Evolutionary conservation across 2,888 invertebrate species (phyloP).

Genomic region (Ceraclea dissimilis): DNA sequence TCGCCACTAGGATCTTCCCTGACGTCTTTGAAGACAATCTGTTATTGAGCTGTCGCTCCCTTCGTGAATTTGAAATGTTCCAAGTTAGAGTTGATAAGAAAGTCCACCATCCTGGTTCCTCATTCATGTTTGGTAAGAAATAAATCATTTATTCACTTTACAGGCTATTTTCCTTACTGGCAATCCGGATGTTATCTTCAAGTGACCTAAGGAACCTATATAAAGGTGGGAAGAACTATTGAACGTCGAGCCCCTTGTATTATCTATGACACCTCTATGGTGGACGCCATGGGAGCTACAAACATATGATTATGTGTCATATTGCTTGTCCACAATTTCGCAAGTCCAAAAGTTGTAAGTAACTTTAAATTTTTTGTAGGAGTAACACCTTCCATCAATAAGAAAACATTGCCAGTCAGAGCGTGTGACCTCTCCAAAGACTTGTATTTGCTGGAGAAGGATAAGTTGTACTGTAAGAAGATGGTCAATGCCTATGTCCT

Average conservation of each 20-base stretch:
- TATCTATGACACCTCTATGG: too few species aligned
- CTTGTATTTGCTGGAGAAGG: neutral
- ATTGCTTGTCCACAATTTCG: too few species aligned
- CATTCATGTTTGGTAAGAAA: slow-evolving; percentile 54
- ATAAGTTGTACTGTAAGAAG: neutral
- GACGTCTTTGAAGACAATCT: slow-evolving; percentile 3
- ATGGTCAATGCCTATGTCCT: slow-evolving; percentile 34
- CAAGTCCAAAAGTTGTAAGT: too few species aligned
- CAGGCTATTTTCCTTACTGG: too few species aligned
- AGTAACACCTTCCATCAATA: neutral
- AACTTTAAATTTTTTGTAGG: too few species aligned
- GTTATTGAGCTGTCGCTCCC: slow-evolving; percentile 77
- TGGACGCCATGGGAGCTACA: too few species aligned
- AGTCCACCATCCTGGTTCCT: neutral
- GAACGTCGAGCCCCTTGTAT: too few species aligned
- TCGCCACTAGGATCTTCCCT: slow-evolving; percentile 3
- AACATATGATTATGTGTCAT: too few species aligned
- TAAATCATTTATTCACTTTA: neutral
- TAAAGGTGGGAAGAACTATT: too few species aligned
- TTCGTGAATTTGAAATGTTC: slow-evolving; percentile 86
- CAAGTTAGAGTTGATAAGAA: slow-evolving; percentile 67
- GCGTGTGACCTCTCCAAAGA: neutral
- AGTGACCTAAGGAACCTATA: too few species aligned
- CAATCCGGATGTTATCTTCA: too few species aligned
- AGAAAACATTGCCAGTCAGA: neutral